These are phyloP conservation scores for Paraescarpia echinospica DNA, from an alignment of 1,140 invertebrate genomes.

Conservation along the genomic window DNA sequence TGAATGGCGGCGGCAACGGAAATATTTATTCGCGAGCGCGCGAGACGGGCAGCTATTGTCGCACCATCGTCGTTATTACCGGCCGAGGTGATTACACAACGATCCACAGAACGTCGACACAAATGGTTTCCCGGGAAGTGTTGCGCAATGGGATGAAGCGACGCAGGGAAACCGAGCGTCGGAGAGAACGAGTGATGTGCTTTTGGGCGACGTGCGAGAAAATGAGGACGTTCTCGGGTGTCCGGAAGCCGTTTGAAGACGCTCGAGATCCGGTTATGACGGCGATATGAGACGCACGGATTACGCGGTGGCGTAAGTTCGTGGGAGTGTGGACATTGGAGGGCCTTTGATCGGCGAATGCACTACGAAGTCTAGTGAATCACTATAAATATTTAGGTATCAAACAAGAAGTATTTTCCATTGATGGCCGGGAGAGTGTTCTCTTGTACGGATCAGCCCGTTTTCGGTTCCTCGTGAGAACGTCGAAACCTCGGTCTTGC, in stretches of 20 bases:
- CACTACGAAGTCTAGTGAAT: neutral
- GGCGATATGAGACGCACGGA: neutral
- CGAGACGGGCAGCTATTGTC: neutral
- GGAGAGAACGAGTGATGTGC: neutral
- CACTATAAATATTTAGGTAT: neutral
- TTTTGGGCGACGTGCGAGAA: neutral
- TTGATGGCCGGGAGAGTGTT: neutral
- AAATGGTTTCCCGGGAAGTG: neutral
- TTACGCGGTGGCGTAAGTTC: neutral
- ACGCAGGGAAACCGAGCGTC: neutral
- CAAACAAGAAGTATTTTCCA: neutral
- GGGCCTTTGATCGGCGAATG: neutral
- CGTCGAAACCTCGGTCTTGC: no score
- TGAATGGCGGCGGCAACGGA: neutral
- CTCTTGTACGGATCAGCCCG: no score
- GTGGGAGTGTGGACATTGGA: neutral
- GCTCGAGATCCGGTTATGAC: neutral
- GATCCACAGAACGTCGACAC: neutral
- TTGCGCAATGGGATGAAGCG: neutral
- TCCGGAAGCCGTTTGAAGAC: neutral
- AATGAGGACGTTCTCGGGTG: neutral
- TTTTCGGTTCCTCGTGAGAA: neutral
- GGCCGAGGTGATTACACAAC: neutral
- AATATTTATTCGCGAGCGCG: neutral
- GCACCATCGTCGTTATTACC: neutral